Conservation (phyloP, 2,888 invertebrate genomes). For the Stictocephala bisonia region DNA sequence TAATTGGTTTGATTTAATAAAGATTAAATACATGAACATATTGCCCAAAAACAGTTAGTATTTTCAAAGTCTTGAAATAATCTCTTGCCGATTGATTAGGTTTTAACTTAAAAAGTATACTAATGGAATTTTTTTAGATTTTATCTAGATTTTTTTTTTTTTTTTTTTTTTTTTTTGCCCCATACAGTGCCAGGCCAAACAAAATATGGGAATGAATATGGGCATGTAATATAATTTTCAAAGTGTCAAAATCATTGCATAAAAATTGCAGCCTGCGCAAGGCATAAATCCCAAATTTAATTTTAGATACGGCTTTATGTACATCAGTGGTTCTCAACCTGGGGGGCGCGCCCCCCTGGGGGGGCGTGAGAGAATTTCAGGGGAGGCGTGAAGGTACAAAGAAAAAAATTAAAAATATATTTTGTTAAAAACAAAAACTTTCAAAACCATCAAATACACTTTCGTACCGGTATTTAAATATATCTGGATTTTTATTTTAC, state of each 20-base stretch:
- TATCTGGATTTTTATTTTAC: too few relatives aligned
- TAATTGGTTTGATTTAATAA: not conserved
- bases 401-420: too few relatives aligned
- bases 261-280: not conserved
- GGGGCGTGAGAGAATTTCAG: too few relatives aligned
- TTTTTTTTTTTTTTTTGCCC: not conserved
- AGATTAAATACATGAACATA: not conserved
- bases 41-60: not conserved
- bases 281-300: slow-evolving; percentile 1
- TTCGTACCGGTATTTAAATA: too few relatives aligned
- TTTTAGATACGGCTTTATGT: not conserved
- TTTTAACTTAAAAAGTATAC: not conserved
- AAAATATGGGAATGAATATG: not conserved
- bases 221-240: not conserved
- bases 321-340: too few relatives aligned
- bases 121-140: too few relatives aligned
- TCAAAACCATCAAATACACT: too few relatives aligned
- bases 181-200: too few relatives aligned
- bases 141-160: not conserved
- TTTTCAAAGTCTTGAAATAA: slow-evolving; percentile 3
- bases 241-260: slow-evolving; percentile 2
- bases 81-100: not conserved
- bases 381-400: too few relatives aligned
- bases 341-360: too few relatives aligned
- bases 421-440: too few relatives aligned